Evolutionary conservation across 2,888 invertebrate genomes (phyloP).

Genomic region (Drosophila melanocephala): DNA sequence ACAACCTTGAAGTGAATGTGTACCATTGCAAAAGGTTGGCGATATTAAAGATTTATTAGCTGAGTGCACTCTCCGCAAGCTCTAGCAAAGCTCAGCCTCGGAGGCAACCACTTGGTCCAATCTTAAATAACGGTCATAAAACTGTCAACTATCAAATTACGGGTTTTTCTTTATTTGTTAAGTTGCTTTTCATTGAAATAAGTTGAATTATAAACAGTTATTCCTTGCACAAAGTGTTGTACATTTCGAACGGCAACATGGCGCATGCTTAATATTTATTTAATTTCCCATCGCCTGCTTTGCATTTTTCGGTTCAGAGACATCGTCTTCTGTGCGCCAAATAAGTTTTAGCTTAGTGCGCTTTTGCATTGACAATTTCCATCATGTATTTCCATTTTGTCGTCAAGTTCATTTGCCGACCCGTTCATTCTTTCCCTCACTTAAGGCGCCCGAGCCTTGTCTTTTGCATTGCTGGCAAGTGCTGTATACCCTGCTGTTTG

Average conservation of each 20-base stretch:
- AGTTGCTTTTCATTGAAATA: background rate
- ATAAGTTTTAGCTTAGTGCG: constrained; percentile 55
- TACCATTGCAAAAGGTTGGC: constrained; percentile 54
- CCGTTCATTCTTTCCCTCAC: background rate
- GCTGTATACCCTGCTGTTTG: constrained; percentile 46
- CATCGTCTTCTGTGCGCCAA: constrained; percentile 30
- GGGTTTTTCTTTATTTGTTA: background rate
- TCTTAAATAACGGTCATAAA: constrained; percentile 43
- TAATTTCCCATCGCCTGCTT: constrained; percentile 45
- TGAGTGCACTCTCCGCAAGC: constrained; percentile 69
- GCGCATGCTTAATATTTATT: constrained; percentile 62
- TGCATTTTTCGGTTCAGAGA: constrained; percentile 34
- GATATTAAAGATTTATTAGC: constrained; percentile 80
- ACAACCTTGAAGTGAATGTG: constrained; percentile 70
- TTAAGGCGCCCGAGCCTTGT: background rate
- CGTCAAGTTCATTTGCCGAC: constrained; percentile 72
- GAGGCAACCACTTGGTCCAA: constrained; percentile 40
- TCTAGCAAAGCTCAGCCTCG: constrained; percentile 46
- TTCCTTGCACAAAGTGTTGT: background rate
- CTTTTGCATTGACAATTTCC: constrained; percentile 59
- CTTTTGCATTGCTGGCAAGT: constrained; percentile 38
- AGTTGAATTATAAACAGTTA: background rate
- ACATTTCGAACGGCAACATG: constrained; percentile 26
- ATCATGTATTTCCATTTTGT: constrained; percentile 78
- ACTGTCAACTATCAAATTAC: constrained; percentile 16